Percentiles rank a stretch among this genome's conserved stretches.
phyloP scores from a whole-genome alignment of 2,797 vertebrate species.

The Natrix natrix region DNA sequence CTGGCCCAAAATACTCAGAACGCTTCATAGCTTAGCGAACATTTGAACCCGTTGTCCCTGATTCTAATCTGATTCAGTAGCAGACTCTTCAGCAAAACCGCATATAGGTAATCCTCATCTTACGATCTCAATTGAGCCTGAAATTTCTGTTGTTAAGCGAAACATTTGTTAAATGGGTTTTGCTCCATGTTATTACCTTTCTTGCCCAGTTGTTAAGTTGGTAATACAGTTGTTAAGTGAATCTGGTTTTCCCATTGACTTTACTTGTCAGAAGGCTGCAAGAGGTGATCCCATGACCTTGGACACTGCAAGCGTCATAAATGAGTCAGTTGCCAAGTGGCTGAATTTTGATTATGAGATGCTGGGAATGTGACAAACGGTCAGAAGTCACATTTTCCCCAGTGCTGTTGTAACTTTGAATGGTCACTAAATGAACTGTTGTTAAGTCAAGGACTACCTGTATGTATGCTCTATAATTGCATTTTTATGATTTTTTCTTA shows the following conservation, averaged over 20 bases:
- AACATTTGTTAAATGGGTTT: neutral
- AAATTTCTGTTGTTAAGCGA: neutral
- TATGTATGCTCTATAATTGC: neutral
- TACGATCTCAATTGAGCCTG: neutral
- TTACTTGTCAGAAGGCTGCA: neutral
- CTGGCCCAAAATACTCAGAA: neutral
- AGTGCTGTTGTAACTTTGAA: neutral
- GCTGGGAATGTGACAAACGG: neutral
- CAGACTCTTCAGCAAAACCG: neutral
- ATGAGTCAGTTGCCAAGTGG: neutral
- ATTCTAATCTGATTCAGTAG: neutral
- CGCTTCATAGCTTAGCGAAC: neutral
- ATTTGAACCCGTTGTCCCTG: neutral
- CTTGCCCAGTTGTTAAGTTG: neutral
- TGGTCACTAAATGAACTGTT: neutral
- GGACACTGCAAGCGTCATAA: neutral
- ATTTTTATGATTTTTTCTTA: neutral
- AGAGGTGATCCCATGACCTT: neutral
- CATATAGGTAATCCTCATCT: neutral
- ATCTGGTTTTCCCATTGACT: neutral
- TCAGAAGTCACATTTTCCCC: neutral
- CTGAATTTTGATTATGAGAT: neutral
- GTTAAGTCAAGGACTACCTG: neutral
- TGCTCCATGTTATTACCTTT: neutral
- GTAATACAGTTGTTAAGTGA: neutral